A percentile compares a stretch with the other conserved stretches of the same genome.
Conservation (phyloP, 37 sponge, comb jelly and placozoan genomes). For the Ianthella basta region DNA sequence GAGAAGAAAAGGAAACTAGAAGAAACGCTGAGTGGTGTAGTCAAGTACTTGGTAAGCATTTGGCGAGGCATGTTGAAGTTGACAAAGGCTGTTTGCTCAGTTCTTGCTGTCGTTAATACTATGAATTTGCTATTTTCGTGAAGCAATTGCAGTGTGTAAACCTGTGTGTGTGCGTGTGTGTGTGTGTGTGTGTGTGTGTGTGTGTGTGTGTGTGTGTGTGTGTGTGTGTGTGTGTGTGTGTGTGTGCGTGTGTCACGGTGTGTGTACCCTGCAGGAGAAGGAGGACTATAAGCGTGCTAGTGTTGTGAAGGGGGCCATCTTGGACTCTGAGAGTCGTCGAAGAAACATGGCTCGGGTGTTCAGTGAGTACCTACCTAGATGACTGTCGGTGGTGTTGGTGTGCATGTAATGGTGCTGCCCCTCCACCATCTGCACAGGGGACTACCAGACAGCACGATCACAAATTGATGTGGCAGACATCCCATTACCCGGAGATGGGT, state of each 20-base stretch:
- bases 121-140: too few relatives aligned
- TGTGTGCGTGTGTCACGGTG: too few relatives aligned
- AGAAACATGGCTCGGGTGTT: slow-evolving; percentile 59
- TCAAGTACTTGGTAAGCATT: slow-evolving; percentile 66
- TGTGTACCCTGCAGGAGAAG: slow-evolving; percentile 44
- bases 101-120: too few relatives aligned
- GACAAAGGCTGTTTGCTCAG: not conserved
- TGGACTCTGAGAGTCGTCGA: slow-evolving; percentile 66
- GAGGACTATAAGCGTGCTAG: slow-evolving; percentile 68
- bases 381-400: not conserved
- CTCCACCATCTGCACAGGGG: not conserved
- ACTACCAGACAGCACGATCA: slow-evolving; percentile 43
- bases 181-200: too few relatives aligned
- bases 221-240: too few relatives aligned
- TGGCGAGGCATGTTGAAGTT: not conserved
- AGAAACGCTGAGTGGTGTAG: slow-evolving; percentile 67
- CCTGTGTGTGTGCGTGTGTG: too few relatives aligned
- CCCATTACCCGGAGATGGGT: slow-evolving; percentile 62
- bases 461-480: slow-evolving; percentile 68
- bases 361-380: slow-evolving; percentile 37
- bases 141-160: too few relatives aligned
- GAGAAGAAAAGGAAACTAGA: slow-evolving; percentile 85
- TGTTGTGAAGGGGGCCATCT: slow-evolving; percentile 63
- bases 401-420: not conserved
- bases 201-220: too few relatives aligned